A percentile compares a stretch with the other conserved stretches of the same genome.
Evolutionary conservation across 2,113 vertebrate genomes (phyloP).

Genomic region (Podarcis muralis): DNA sequence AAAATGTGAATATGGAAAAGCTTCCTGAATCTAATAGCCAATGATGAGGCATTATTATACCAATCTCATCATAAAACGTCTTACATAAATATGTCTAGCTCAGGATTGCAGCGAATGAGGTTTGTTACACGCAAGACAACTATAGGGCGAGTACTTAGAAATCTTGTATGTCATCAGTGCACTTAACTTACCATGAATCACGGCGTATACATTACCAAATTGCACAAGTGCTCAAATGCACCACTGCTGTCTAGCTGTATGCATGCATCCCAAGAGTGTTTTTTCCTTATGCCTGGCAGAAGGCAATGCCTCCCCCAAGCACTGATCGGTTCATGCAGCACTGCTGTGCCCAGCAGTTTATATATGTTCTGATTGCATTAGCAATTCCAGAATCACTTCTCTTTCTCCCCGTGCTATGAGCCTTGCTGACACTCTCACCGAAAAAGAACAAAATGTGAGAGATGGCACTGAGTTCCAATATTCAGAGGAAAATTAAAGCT

Average conservation of each 20-base stretch:
- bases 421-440: constrained; percentile 44
- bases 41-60: background rate
- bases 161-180: background rate
- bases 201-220: background rate
- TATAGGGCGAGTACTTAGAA: background rate
- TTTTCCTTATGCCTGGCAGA: constrained; percentile 5
- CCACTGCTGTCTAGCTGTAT: background rate
- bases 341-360: constrained; percentile 36
- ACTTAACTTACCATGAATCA: background rate
- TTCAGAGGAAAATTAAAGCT: constrained; percentile 61
- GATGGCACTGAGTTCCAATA: constrained; percentile 53
- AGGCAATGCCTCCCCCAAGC: constrained; percentile 45
- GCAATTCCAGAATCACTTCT: constrained; percentile 40
- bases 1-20: background rate
- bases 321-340: background rate
- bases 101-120: background rate
- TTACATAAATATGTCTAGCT: background rate
- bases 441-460: constrained; percentile 50
- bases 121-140: background rate
- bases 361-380: constrained; percentile 34
- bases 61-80: background rate
- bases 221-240: background rate
- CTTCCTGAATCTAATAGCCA: background rate
- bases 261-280: background rate
- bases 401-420: constrained; percentile 29